These are phyloP conservation scores for Synergus umbraculus DNA, from an alignment of 2,888 invertebrate species.

Conservation along the genomic window DNA sequence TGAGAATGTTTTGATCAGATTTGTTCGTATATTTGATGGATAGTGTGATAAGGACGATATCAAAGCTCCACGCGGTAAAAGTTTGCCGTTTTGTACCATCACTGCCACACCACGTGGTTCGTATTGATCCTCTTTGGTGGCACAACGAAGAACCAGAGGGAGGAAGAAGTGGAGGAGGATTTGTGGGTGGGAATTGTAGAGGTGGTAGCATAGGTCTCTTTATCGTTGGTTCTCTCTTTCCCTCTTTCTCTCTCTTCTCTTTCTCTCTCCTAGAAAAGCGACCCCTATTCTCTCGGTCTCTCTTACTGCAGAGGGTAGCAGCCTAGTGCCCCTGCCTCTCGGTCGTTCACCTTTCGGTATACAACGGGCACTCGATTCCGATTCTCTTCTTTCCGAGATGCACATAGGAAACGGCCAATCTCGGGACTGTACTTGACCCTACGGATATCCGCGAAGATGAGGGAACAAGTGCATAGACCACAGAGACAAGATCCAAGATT, in stretches of 20 bases:
- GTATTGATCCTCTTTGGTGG: slow-evolving; percentile 75
- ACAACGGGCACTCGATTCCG: slow-evolving; percentile 57
- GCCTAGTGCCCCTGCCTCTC: slow-evolving; percentile 59
- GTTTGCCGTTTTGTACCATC: slow-evolving; percentile 58
- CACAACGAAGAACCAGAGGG: slow-evolving; percentile 63
- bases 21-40: too few species aligned
- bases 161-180: slow-evolving; percentile 46
- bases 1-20: too few species aligned
- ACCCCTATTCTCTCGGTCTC: slow-evolving; percentile 50
- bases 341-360: slow-evolving; percentile 42
- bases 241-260: slow-evolving; percentile 44
- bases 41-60: too few species aligned
- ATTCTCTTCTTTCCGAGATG: slow-evolving; percentile 56
- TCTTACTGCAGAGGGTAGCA: slow-evolving; percentile 73
- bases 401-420: slow-evolving; percentile 36
- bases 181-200: slow-evolving; percentile 44
- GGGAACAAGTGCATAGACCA: slow-evolving; percentile 38
- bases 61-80: too few species aligned
- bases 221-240: slow-evolving; percentile 45
- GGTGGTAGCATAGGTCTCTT: slow-evolving; percentile 52
- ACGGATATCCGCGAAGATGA: slow-evolving; percentile 53
- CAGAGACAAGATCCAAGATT: slow-evolving; percentile 33
- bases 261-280: slow-evolving; percentile 56
- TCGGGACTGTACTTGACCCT: slow-evolving; percentile 69
- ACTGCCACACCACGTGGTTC: slow-evolving; percentile 74